These are phyloP conservation scores for Neosilurus hyrtlii DNA, from an alignment of 2,797 vertebrate species.

Conservation along the genomic window DNA sequence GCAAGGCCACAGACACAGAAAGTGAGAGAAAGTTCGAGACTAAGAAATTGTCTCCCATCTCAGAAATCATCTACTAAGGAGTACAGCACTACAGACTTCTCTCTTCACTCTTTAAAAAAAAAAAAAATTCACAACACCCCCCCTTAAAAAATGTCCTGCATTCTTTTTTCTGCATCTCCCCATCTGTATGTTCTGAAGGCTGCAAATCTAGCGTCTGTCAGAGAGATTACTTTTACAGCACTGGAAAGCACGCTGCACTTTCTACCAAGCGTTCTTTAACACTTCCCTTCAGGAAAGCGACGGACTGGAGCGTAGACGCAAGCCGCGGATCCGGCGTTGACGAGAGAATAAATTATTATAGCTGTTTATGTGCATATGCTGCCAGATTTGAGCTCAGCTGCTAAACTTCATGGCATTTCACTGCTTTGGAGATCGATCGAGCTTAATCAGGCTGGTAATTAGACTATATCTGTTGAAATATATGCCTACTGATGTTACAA, in stretches of 20 bases:
- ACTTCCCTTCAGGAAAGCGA: slow-evolving; percentile 64
- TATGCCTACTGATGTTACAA: slow-evolving; percentile 8
- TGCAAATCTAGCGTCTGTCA: slow-evolving; percentile 66
- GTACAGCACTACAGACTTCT: neutral
- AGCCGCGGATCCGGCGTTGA: slow-evolving; percentile 61
- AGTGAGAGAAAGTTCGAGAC: neutral
- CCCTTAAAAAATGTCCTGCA: no score
- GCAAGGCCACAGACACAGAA: slow-evolving; percentile 56
- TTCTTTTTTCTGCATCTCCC: slow-evolving; percentile 64
- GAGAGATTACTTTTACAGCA: slow-evolving; percentile 68
- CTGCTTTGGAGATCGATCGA: slow-evolving; percentile 65
- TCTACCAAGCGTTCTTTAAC: slow-evolving; percentile 65
- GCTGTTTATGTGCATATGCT: slow-evolving; percentile 65
- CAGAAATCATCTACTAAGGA: neutral
- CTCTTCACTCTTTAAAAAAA: neutral
- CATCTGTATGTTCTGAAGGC: slow-evolving; percentile 66
- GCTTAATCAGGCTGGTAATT: slow-evolving; percentile 41
- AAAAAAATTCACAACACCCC: no score
- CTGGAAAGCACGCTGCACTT: slow-evolving; percentile 61
- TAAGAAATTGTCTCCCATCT: slow-evolving; percentile 14
- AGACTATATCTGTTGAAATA: slow-evolving; percentile 13
- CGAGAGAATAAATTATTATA: slow-evolving; percentile 66
- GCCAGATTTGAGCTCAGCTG: slow-evolving; percentile 70
- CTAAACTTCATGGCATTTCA: slow-evolving; percentile 67
- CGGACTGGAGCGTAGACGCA: slow-evolving; percentile 58